Base-by-base conservation (phyloP, 2,113 vertebrate genomes). In the Grammomys dolichurus region DNA sequence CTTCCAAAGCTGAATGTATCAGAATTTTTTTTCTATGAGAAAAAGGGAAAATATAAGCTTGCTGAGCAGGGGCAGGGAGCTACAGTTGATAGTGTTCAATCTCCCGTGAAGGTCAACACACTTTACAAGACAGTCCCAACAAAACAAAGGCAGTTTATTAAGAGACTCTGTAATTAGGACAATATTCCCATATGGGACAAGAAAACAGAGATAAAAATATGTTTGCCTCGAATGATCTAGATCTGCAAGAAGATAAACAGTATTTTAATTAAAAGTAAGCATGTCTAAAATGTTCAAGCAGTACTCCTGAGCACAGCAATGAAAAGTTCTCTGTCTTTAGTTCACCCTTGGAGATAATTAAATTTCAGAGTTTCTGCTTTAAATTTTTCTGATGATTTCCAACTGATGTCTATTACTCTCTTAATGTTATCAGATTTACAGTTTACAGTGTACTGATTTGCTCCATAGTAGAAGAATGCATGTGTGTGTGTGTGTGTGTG, bases 251-350 rank as follows among this genome's bases (percentile, higher is more conserved):
- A 48, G 46, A 33, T 81, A 94, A 92, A 63, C 73, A 91, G 26
- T 80, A 77, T 90, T 95, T 93, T 75, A 54, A 89, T 88, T 87
- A 92, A 95, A 92, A 70, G 78, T 76, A 90, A 95, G n/a, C 19
- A 48, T 54, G 19, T 75, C 75, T 85, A 86, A 94, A 95, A 86
- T 82, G 54, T 87, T 43, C 43, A 90, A 60, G 33, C 28, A 91
- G 24, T 48, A 88, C 36, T 90, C 33, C 69, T 86, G 36, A 95
- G 28, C 28, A 73, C 54, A n/a, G 28, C 95, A 86, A 81, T 97
- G 22, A 72, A 96, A 92, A 90, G 12, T 48, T 13, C 17, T 86
- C 75, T 72, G 12, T 60, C 26, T 76, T 80, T 75, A 82, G 40
- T 26, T 72, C 28, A 93, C n/a, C 60, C n/a, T 94, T 82, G n/a